Evolutionary conservation across 1,140 invertebrate species (phyloP), one percentile per base, ranked within the genome.

Genomic region (Oreohelix idahoensis): DNA sequence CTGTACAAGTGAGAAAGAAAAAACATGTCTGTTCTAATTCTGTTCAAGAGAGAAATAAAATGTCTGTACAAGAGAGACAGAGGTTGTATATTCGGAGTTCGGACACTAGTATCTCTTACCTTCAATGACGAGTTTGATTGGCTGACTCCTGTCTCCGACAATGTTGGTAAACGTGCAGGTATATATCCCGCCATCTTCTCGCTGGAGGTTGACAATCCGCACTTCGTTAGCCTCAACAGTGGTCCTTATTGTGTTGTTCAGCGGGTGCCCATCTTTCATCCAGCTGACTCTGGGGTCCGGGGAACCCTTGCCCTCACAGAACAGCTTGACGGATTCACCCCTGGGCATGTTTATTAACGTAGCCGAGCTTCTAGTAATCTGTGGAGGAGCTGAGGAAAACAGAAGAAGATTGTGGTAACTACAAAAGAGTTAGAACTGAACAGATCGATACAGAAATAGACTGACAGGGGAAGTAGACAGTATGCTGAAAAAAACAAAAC

Each of bases 101-200:
- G n/a, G n/a, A n/a, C n/a, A n/a, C n/a, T n/a, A n/a, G n/a, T n/a
- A n/a, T n/a, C n/a, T n/a, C n/a, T 95, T 95, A 94, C 97, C 97
- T 90, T 97, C 97, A 91, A 98, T 97, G 90, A 98, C 97, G 89
- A 99, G 96, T 91, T 97, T 95, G 75, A 97, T 97, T 49, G 96
- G 97, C 92, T 98, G 97, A 89, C 96, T 97, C 84, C 98, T 96
- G 92, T 97, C 96, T 39, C 97, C 97, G 93, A 98, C 97, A 85
- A 96, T 96, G 93, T 99, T 99, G 84, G 96, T 94, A 84, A 97
- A 97, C 87, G 97, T 96, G 94, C 97, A 98, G 79, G 96, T 97
- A 92, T 98, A 99, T 92, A 98, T 97, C 29, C 97, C 97, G 86
- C 98, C 98, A 91, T 99, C 97, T 88, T 97, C 96, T 91, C 96